Evolutionary conservation across 2,888 invertebrate genomes (phyloP), one percentile per base, ranked within the genome.

Genomic region (Spodoptera picta): DNA sequence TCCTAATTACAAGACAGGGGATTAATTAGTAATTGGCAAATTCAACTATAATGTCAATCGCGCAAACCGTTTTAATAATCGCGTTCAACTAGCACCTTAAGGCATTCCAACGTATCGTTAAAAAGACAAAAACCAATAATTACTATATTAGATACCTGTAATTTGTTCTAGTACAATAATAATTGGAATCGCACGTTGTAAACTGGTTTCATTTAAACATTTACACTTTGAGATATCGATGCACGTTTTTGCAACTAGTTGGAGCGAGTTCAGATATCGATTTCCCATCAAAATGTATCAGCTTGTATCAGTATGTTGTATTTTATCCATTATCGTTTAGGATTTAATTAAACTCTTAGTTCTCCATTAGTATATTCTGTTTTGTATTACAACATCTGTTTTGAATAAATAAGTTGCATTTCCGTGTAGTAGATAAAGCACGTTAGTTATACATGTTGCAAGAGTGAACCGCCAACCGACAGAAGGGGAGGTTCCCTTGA

Each of bases 191-290:
- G 53, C 42, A 63, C 52, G 47, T 27, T 5, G 54, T 41, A 54
- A 63, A 73, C 73, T 42, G 65, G 77, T 73, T 73, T 54, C 14
- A 44, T 58, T 70, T 60, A 56, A 7, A 41, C 43, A 49, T 73
- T 72, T 73, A 65, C 57, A 51, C 56, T 54, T 42, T 36, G 49
- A 69, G 50, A 61, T 36, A 61, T 62, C 48, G 58, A 56, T 58
- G 47, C 60, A 52, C 11, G 55, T 72, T 76, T 64, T 77, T 67
- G 64, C 64, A 31, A 64, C 58, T n/a, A 62, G 73, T 73, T 65
- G 50, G 57, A 60, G 52, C 59, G 61, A 72, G 52, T 41, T 56
- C 51, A 62, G 44, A 48, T 72, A 65, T 65, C 64, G 66, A 59
- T 73, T 60, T 50, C 54, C 46, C 12, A 63, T 64, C 49, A 50